A percentile compares a stretch with the other conserved stretches of the same genome.
These are phyloP conservation scores for Balaenoptera acutorostrata DNA, from an alignment of 2,113 vertebrate genomes.

Conservation along the genomic window DNA sequence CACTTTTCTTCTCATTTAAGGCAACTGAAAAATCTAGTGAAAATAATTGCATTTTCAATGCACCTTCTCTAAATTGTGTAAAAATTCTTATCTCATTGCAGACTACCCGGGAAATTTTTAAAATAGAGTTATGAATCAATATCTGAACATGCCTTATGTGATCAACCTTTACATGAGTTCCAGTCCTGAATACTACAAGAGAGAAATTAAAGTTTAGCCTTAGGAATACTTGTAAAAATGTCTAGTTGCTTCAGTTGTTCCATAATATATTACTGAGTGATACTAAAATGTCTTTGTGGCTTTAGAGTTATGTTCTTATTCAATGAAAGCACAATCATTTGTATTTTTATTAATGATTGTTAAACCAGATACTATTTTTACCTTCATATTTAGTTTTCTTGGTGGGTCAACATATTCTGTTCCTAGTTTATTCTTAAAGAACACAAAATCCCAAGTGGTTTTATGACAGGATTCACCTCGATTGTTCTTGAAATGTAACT, in stretches of 20 bases:
- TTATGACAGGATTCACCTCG: neutral
- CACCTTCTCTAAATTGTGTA: neutral
- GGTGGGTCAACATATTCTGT: neutral
- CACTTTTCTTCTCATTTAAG: neutral
- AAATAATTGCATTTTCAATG: neutral
- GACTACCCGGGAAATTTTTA: neutral
- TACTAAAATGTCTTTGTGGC: neutral
- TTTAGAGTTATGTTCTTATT: neutral
- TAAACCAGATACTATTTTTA: neutral
- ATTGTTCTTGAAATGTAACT: neutral
- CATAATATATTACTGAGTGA: neutral
- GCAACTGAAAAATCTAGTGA: neutral
- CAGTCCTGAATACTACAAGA: neutral
- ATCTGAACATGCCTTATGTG: neutral
- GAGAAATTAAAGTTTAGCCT: neutral
- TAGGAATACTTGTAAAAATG: neutral
- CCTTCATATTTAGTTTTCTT: neutral
- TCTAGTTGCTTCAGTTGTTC: neutral
- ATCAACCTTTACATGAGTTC: neutral
- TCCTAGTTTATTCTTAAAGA: neutral
- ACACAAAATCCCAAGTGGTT: neutral
- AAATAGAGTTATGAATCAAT: neutral
- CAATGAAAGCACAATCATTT: neutral
- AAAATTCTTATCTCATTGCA: neutral
- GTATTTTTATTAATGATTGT: neutral